Percentiles rank a stretch among this genome's conserved stretches.
Conservation (phyloP, 2,113 vertebrate species). For the Garra rufa region DNA sequence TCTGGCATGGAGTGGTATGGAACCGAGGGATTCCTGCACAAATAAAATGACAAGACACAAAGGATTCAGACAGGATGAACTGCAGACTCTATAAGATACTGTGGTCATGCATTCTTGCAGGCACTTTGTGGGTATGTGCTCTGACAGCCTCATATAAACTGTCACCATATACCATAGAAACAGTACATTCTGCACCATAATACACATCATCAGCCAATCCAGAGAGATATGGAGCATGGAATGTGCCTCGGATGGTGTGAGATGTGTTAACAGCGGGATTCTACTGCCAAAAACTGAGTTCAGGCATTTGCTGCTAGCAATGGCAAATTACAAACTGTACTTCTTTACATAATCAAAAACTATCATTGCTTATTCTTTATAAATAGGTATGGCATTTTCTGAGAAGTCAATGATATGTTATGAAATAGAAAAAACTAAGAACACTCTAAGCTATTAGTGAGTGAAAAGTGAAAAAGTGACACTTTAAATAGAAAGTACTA, state of each 20-base stretch:
- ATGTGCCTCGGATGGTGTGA: conserved; percentile 32
- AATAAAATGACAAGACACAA: conserved; percentile 45
- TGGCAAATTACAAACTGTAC: not conserved
- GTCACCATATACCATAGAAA: conserved; percentile 2
- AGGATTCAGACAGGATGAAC: conserved; percentile 20
- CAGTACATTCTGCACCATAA: conserved; percentile 17
- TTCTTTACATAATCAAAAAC: not conserved
- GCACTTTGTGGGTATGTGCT: conserved; percentile 10
- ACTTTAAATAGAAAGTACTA: too few species aligned
- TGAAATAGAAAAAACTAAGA: not conserved
- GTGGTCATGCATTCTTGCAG: conserved; percentile 20
- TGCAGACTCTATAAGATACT: conserved; percentile 25
- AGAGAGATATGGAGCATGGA: conserved; percentile 37
- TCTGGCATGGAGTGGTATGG: conserved; percentile 43
- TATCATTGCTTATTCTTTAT: not conserved
- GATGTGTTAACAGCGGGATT: conserved; percentile 21
- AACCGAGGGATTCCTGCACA: conserved; percentile 40
- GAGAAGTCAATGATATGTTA: not conserved
- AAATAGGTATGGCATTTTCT: not conserved
- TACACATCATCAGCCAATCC: conserved; percentile 21
- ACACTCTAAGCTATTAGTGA: too few species aligned
- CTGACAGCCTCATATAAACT: conserved; percentile 15
- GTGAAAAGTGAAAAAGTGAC: too few species aligned
- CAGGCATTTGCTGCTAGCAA: not conserved
- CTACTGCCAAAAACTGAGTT: conserved; percentile 8